Evolutionary conservation across 2,797 vertebrate genomes (phyloP), one percentile per base, ranked within the genome.

Genomic region (Coluber constrictor): DNA sequence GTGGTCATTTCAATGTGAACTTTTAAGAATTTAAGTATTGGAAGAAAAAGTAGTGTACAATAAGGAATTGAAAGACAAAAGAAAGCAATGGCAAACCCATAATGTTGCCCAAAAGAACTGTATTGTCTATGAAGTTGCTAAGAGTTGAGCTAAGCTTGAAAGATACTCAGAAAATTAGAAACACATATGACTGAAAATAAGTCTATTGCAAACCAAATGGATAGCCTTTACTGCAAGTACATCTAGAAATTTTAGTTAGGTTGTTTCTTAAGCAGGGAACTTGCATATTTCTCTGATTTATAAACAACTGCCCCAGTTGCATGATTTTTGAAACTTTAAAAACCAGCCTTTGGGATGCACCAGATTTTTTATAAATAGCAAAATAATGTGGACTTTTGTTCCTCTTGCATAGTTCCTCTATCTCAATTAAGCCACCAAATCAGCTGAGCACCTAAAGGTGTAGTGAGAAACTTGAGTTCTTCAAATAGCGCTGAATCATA

Each of bases 1-100:
- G 96, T 96, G 97, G 92, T 92, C 93, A 92, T 5, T 23, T 94
- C 87, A 92, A 86, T 87, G 89, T 93, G 18, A 86, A 20, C 4
- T 18, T 16, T 32, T 8, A 55, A 12, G 18, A 32, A 55, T 66
- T 29, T 32, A 12, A 25, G 47, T 37, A 37, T 43, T 54, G 83
- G 32, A 27, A 92, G 37, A 92, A 92, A 70, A 59, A 29, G 1
- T 25, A 57, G 37, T 11, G 20, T 47, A 83, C 20, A 47, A 83
- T 83, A 83, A 47, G 20, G 74, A 83, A 25, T 25, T 83, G 74
- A 47, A 83, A 83, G 5, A 47, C 74, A 83, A 47, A 83, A 83
- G 74, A 11, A 47, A 20, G 37, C 10, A 83, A 83, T 47, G 70
- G 20, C 9, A 83, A 83, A 25, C 37, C 37, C 20, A 83, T 83